phyloP scores from a whole-genome alignment of 2,888 invertebrate genomes.

The Acleris laterana region DNA sequence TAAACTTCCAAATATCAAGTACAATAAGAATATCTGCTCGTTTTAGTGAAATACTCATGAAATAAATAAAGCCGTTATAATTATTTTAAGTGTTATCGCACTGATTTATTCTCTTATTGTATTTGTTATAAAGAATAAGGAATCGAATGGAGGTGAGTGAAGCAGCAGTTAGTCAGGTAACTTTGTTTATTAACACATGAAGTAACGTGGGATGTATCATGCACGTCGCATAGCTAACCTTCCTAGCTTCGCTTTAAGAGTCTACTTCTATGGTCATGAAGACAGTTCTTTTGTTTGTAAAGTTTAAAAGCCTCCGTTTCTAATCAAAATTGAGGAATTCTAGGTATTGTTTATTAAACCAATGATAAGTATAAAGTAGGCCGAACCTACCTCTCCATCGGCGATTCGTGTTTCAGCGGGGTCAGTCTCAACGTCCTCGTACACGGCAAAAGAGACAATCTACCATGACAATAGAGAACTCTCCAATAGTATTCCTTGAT shows the following conservation, averaged over 20 bases:
- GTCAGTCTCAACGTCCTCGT: conserved; percentile 65
- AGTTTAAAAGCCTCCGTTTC: conserved; percentile 73
- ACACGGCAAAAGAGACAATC: conserved; percentile 83
- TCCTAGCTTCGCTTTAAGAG: conserved; percentile 56
- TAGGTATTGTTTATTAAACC: conserved; percentile 47
- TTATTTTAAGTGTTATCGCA: background rate
- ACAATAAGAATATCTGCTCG: conserved; percentile 55
- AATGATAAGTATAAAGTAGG: conserved; percentile 56
- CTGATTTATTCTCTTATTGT: conserved; percentile 59
- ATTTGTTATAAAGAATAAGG: conserved; percentile 42
- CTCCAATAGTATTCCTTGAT: conserved; percentile 79
- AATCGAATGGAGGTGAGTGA: conserved; percentile 60
- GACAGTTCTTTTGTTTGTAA: conserved; percentile 76
- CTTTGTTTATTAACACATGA: conserved; percentile 85
- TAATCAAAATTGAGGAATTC: conserved; percentile 78
- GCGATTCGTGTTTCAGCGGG: conserved; percentile 74
- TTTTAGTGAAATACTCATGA: background rate
- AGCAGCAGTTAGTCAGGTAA: conserved; percentile 79
- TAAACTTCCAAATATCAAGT: conserved; percentile 31
- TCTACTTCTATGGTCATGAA: conserved; percentile 82
- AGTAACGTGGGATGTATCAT: conserved; percentile 76
- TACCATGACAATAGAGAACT: conserved; percentile 83
- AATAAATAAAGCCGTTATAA: background rate
- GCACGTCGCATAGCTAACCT: conserved; percentile 74
- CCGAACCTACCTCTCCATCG: conserved; percentile 82